Conservation (phyloP, 2,113 vertebrate genomes). For the Spizaetus ornatus region DNA sequence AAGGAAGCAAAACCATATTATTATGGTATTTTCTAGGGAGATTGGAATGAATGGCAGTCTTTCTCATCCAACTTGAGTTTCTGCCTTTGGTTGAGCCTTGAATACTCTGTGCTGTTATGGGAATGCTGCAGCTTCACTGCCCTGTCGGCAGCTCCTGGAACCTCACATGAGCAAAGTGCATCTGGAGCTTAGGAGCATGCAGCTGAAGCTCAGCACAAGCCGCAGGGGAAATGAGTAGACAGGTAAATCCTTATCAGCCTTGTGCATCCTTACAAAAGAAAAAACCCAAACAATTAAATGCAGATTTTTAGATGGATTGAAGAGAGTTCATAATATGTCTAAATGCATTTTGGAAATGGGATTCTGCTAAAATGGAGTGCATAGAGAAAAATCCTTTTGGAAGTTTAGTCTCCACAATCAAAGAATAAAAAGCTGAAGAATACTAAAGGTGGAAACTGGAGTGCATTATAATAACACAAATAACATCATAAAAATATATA, state of each 20-base stretch:
- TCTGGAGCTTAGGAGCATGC: background rate
- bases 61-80: background rate
- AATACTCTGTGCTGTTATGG: background rate
- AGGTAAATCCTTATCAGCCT: background rate
- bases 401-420: background rate
- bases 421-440: background rate
- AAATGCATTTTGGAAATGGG: background rate
- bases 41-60: background rate
- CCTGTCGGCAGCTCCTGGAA: accelerated
- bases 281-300: background rate
- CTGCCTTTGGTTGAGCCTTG: background rate
- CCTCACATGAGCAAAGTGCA: background rate
- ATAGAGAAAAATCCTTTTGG: background rate
- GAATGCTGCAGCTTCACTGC: background rate
- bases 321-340: background rate
- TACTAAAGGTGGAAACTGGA: background rate
- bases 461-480: background rate
- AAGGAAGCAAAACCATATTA: background rate
- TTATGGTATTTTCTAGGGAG: background rate
- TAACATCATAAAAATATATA: background rate
- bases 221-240: background rate
- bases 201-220: background rate
- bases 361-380: background rate
- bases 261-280: background rate
- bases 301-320: background rate